Percentiles rank a stretch among this genome's conserved stretches.
These are phyloP conservation scores for Zele albiditarsus DNA, from an alignment of 2,888 invertebrate species.

Conservation along the genomic window DNA sequence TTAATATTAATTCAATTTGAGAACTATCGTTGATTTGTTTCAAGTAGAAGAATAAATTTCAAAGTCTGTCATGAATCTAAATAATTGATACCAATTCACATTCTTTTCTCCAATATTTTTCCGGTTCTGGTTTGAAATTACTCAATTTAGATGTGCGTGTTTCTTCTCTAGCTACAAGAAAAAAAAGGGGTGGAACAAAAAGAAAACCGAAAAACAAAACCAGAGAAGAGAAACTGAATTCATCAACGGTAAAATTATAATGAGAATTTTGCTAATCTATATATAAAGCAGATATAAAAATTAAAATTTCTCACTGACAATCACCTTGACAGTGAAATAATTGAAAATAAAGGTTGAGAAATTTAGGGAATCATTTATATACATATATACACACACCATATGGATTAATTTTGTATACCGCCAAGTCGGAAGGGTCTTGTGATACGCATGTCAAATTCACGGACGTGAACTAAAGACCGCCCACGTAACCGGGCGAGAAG, in stretches of 20 bases:
- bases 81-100: too few relatives aligned
- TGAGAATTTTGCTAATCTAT: not conserved
- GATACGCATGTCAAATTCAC: constrained; percentile 69
- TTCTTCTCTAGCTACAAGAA: not conserved
- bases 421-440: constrained; percentile 62
- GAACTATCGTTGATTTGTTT: too few relatives aligned
- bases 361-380: constrained; percentile 1
- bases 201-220: not conserved
- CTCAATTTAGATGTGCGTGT: too few relatives aligned
- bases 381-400: not conserved
- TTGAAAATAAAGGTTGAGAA: constrained; percentile 20
- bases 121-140: too few relatives aligned
- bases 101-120: too few relatives aligned
- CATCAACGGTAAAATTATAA: not conserved
- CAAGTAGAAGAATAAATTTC: too few relatives aligned
- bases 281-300: not conserved
- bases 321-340: constrained; percentile 12
- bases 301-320: constrained; percentile 18
- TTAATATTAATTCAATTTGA: too few relatives aligned
- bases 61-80: too few relatives aligned
- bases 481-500: constrained; percentile 55
- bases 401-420: constrained; percentile 25
- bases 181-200: not conserved
- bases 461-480: constrained; percentile 58
- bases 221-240: not conserved